These are phyloP conservation scores for Apamea monoglypha DNA, from an alignment of 2,888 invertebrate species.

Conservation along the genomic window DNA sequence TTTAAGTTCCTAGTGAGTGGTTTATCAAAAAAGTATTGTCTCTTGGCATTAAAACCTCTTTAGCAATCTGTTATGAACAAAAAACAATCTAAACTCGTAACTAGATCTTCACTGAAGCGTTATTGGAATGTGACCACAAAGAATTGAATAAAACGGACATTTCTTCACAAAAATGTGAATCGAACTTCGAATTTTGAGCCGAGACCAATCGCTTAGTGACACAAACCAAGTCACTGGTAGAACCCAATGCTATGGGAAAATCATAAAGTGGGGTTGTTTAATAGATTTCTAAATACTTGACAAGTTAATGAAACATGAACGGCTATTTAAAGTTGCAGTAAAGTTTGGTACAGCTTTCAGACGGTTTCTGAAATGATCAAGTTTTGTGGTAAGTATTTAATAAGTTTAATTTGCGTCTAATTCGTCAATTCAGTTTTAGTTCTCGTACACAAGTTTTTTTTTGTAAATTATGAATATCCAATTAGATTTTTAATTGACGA, in stretches of 20 bases:
- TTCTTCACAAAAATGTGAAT: conserved; percentile 78
- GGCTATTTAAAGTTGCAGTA: conserved; percentile 13
- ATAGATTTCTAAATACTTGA: conserved; percentile 65
- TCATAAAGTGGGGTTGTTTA: conserved; percentile 72
- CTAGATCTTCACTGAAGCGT: conserved; percentile 75
- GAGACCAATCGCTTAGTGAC: conserved; percentile 83
- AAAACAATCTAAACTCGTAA: conserved; percentile 65
- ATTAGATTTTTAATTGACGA: not conserved
- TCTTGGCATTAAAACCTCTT: conserved; percentile 44
- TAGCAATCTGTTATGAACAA: conserved; percentile 53
- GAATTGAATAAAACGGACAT: conserved; percentile 76
- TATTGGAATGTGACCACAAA: conserved; percentile 82
- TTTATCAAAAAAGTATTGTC: conserved; percentile 18
- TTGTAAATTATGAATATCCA: not conserved
- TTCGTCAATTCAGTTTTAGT: not conserved
- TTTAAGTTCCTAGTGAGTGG: not conserved
- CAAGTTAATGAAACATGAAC: conserved; percentile 46
- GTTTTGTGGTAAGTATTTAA: not conserved
- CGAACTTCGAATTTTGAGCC: conserved; percentile 70
- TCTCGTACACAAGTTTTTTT: not conserved
- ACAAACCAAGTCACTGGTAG: conserved; percentile 77
- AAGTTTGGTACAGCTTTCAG: conserved; percentile 10
- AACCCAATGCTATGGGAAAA: conserved; percentile 80
- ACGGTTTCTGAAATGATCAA: not conserved
- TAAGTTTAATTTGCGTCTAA: conserved; percentile 6